Percentiles rank a stretch among this genome's conserved stretches.
Evolutionary conservation across 2,797 vertebrate species (phyloP).

Genomic region (Anabacerthia variegaticeps): DNA sequence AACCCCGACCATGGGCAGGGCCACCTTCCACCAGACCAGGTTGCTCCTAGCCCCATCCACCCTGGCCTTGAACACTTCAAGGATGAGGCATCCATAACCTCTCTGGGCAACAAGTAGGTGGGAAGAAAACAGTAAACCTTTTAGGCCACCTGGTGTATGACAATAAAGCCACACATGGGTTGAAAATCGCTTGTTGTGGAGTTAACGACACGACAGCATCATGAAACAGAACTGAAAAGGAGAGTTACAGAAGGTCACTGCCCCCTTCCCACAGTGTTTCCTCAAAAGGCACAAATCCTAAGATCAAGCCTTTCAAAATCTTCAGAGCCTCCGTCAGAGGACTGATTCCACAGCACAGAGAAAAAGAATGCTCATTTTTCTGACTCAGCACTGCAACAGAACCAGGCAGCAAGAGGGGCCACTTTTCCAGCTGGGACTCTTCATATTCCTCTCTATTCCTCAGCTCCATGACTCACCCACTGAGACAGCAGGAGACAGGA

Average conservation of each 20-base stretch:
- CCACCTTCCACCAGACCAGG: background rate
- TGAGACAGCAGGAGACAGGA: background rate
- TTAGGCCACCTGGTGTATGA: background rate
- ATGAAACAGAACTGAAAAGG: accelerated
- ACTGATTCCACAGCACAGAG: background rate
- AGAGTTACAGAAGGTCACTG: background rate
- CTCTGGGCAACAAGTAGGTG: background rate
- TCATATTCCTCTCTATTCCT: background rate
- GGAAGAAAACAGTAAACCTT: background rate
- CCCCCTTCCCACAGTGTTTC: background rate
- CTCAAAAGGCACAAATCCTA: background rate
- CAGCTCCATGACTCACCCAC: background rate
- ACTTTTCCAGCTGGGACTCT: background rate
- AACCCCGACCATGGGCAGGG: background rate
- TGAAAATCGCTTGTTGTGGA: background rate
- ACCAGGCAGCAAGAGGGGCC: background rate
- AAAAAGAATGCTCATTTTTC: background rate
- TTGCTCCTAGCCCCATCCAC: background rate
- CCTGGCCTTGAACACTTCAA: background rate
- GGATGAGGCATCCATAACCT: background rate
- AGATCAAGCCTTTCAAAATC: background rate
- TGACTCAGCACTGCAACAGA: background rate
- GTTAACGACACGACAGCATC: accelerated
- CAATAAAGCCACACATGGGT: background rate
- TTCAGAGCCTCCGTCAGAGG: background rate